Conservation (phyloP, 2,797 vertebrate genomes). For the Eutrigla gurnardus region DNA sequence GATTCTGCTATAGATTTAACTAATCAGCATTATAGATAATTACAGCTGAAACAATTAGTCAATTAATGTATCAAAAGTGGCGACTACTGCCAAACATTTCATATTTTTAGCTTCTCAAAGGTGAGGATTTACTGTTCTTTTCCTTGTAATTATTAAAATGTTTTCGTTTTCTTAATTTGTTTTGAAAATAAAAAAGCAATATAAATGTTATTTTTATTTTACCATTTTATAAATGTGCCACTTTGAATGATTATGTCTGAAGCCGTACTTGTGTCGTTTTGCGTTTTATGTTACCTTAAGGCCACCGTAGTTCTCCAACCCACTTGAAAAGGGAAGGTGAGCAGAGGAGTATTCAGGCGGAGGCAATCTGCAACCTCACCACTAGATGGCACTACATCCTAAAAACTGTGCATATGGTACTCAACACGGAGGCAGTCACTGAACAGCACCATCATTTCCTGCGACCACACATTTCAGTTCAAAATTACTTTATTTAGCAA, state of each 20-base stretch:
- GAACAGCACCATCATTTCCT: not conserved
- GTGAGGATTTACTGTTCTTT: not conserved
- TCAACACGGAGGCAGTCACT: not conserved
- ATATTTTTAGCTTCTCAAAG: not conserved
- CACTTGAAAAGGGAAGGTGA: too few relatives aligned
- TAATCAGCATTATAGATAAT: not conserved
- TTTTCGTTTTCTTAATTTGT: not conserved
- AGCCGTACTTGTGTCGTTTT: too few relatives aligned
- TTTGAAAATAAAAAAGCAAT: not conserved
- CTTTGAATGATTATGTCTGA: too few relatives aligned
- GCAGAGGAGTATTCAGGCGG: too few relatives aligned
- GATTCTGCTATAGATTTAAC: not conserved
- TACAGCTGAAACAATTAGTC: not conserved
- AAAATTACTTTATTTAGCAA: constrained; percentile 64
- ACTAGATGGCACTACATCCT: too few relatives aligned
- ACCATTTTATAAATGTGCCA: too few relatives aligned
- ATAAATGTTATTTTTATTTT: too few relatives aligned
- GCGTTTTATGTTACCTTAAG: too few relatives aligned
- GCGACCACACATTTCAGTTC: constrained; percentile 13
- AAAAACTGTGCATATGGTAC: not conserved
- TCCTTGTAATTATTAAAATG: not conserved
- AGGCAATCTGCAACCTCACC: too few relatives aligned
- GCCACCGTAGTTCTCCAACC: too few relatives aligned
- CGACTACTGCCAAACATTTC: not conserved
- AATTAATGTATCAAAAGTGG: not conserved